Percentiles rank a stretch among this genome's conserved stretches.
These are phyloP conservation scores for Heliangelus exortis DNA, from an alignment of 2,797 vertebrate genomes.

Conservation along the genomic window DNA sequence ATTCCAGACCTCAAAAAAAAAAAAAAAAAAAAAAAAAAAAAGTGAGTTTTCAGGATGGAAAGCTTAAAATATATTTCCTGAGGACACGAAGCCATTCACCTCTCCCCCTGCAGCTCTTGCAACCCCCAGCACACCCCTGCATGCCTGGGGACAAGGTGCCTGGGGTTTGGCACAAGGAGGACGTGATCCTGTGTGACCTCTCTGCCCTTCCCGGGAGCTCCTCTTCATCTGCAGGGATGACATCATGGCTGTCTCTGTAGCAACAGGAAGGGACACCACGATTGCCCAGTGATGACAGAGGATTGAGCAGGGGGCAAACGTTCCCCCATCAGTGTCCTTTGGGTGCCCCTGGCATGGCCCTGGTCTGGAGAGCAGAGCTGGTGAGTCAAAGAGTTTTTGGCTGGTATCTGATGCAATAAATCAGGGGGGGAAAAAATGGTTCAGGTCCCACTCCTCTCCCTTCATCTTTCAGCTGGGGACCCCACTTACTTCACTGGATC, in stretches of 20 bases:
- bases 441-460: background rate
- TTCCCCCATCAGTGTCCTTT: background rate
- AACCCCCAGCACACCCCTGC: background rate
- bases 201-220: conserved; percentile 28
- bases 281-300: background rate
- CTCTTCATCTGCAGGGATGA: background rate
- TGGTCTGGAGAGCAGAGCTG: background rate
- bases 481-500: background rate
- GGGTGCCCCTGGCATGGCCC: background rate
- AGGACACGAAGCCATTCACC: background rate
- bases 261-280: background rate
- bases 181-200: background rate
- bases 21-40: background rate
- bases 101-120: background rate
- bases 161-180: background rate
- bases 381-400: background rate
- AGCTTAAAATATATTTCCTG: background rate
- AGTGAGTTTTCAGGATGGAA: conserved; percentile 7
- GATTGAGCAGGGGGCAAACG: accelerated
- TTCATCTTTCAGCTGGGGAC: background rate
- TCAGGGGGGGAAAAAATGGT: accelerated
- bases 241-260: conserved; percentile 31
- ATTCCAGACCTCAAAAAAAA: no score
- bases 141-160: accelerated
- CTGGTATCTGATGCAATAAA: background rate